Evolutionary conservation across 1,140 invertebrate genomes (phyloP).

Genomic region (Heliconius congener): DNA sequence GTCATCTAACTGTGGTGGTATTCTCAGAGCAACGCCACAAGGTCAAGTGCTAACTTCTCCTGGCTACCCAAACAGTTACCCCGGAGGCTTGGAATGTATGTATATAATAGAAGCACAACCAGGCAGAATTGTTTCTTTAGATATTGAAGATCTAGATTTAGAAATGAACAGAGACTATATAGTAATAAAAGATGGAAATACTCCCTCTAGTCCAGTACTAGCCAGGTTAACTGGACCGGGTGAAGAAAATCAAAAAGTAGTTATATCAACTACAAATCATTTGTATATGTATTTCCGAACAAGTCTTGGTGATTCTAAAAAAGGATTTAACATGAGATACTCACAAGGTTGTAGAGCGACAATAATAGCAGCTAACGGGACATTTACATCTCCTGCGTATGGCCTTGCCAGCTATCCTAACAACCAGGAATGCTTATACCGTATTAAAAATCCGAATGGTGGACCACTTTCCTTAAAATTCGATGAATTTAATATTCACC

Average conservation of each 20-base stretch:
- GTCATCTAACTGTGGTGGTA: conserved; percentile 93
- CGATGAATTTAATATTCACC: conserved; percentile 91
- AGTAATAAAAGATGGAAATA: conserved; percentile 93
- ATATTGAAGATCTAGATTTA: conserved; percentile 95
- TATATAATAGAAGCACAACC: conserved; percentile 95
- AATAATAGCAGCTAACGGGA: conserved; percentile 90
- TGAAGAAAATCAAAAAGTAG: conserved; percentile 89
- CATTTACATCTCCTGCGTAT: conserved; percentile 93
- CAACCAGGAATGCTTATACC: conserved; percentile 95
- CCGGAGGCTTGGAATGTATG: conserved; percentile 96
- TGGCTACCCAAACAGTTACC: conserved; percentile 95
- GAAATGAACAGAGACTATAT: conserved; percentile 93
- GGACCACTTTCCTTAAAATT: conserved; percentile 94
- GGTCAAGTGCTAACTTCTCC: conserved; percentile 93
- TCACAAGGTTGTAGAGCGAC: conserved; percentile 93
- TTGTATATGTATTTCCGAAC: conserved; percentile 97
- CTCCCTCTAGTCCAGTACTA: conserved; percentile 91
- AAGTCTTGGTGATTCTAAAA: conserved; percentile 91
- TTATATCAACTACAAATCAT: conserved; percentile 94
- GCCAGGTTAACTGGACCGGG: conserved; percentile 90
- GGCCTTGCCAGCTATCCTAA: conserved; percentile 92
- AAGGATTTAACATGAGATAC: conserved; percentile 95
- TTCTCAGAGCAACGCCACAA: conserved; percentile 90
- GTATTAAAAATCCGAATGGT: conserved; percentile 91
- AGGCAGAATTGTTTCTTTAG: conserved; percentile 92